Base-by-base conservation (phyloP, 2,888 invertebrate genomes). In the Monochamus alternatus region DNA sequence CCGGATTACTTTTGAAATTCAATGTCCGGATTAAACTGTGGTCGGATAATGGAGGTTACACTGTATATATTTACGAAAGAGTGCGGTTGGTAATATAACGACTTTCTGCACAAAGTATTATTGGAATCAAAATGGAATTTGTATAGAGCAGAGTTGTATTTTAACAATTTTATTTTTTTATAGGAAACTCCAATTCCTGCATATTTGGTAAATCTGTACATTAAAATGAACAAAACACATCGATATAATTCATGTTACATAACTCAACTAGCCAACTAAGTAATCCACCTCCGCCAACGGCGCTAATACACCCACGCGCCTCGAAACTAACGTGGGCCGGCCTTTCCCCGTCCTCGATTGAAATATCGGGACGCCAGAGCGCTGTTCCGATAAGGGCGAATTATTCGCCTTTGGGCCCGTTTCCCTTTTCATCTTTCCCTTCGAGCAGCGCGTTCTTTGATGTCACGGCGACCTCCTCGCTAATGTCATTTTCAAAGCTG, bases 371-470 rank as follows among this genome's bases (percentile, higher is more conserved):
- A 43, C 44, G 60, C 38, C 14, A 10, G 31, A 22, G 32, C 32
- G 71, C 71, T 71, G 71, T 71, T 71, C 52, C 71, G 71, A 71
- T 71, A 62, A 71, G 71, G 63, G 63, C 10, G n/a, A 47, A 69
- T 69, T 69, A 69, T 71, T 71, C 51, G 47, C 70, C 70, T 62
- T 70, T 51, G 22, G 31, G 62, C 70, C 70, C 62, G 58, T 68
- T 68, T 68, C 68, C 68, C 68, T 63, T 63, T 71, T 73, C 67
- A 66, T 66, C 74, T 69, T 64, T 69, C 47, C 74, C 65, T 65
- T 55, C 69, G 22, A 22, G 22, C 64, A 74, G 63, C 65, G 64
- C 63, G 69, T 44, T 69, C 69, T 74, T 74, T 74, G 74, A 74
- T 70, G 74, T 74, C 74, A 47, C 68, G 69, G 3, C n/a, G 55